Base-by-base conservation (phyloP, 2,888 invertebrate species). In the Cephus nigrinus region DNA sequence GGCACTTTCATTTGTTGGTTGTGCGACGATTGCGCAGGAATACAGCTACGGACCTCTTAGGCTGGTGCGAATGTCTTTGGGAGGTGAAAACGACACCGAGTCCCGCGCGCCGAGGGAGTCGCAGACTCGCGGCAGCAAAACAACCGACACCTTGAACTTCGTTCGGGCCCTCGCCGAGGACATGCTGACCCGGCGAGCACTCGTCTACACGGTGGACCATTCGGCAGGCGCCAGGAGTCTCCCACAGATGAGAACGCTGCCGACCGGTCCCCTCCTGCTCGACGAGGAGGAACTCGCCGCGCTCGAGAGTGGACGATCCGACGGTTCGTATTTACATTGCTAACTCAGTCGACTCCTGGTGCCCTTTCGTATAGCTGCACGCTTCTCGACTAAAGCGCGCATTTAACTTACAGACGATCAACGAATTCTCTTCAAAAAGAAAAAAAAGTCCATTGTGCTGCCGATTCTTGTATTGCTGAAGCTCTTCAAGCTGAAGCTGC, bases 361-460 rank as follows among this genome's bases (percentile, higher is more conserved):
- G 36, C 4, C 5, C 40, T 15, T 15, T 40, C 40, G 15, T 15
- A 0, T 11, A 12, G 35, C 12, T 12, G 3, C 11, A 1, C 35
- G 40, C 40, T 4, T 40, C 15, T 40, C 2, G 15, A 40, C 40
- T 40, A 40, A 40, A 15, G 12, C 40, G 40, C 15, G 40, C 12
- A 40, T 15, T 15, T 5, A 40, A 40, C 15, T 40, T 40, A 5
- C 40, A 40, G 40, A 40, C 40, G 75, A 72, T 68, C 40, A 75
- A 83, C 81, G 86, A 68, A 75, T 85, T 34, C 83, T 85, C 84
- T 94, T 96, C 77, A 95, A 95, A 89, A 95, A 96, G 92, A 92
- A 97, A 86, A 97, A 97, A 93, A 97, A 97, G 90, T 93, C 96
- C 71, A 94, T 97, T 88, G 96, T 97, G 83, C 79, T 92, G 31